Conservation (phyloP, 2,113 vertebrate species). For the Myodes glareolus region DNA sequence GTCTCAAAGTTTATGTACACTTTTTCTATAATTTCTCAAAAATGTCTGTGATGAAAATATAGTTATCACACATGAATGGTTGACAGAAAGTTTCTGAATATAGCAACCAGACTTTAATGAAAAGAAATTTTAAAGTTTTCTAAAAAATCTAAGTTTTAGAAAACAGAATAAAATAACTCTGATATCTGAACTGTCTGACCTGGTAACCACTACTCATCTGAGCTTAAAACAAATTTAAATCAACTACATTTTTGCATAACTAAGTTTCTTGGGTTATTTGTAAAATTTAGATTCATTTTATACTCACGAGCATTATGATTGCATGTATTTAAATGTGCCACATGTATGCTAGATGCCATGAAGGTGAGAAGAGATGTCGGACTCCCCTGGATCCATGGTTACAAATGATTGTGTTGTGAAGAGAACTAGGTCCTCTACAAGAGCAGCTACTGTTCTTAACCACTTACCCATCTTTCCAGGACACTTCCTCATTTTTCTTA, state of each 20-base stretch:
- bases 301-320: background rate
- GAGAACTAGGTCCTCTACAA: background rate
- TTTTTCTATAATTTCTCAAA: background rate
- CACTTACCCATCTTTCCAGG: background rate
- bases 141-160: slow-evolving; percentile 7
- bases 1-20: background rate
- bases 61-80: background rate
- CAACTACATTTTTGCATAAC: background rate
- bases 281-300: background rate
- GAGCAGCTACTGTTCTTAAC: background rate
- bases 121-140: slow-evolving; percentile 25
- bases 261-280: background rate
- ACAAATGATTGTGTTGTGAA: background rate
- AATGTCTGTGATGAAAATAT: background rate
- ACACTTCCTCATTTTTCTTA: fast-evolving
- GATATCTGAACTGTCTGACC: background rate
- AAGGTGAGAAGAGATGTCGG: too few species aligned
- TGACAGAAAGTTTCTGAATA: background rate
- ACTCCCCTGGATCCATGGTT: background rate
- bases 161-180: background rate
- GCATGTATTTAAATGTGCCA: background rate
- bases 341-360: background rate
- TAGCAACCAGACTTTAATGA: background rate
- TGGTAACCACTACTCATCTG: background rate
- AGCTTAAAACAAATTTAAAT: background rate